A percentile compares a stretch with the other conserved stretches of the same genome.
Conservation (phyloP, 2,113 vertebrate genomes). For the Nothobranchius kuhntae region DNA sequence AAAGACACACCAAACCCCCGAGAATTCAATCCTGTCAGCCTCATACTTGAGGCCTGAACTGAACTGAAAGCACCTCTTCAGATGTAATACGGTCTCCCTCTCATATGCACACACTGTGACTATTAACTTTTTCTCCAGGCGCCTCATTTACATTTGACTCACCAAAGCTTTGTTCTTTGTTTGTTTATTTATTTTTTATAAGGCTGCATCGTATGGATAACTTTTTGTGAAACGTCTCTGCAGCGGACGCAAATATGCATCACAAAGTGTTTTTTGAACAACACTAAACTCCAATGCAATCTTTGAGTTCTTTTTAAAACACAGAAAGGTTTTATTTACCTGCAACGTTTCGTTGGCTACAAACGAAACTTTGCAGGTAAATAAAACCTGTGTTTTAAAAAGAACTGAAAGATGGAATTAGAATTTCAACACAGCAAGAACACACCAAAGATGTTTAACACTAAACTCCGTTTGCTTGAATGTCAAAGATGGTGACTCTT, state of each 20-base stretch:
- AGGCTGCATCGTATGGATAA: constrained; percentile 12
- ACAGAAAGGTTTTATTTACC: too few relatives aligned
- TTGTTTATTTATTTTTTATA: constrained; percentile 24
- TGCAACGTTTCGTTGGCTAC: too few relatives aligned
- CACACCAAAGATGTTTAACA: background rate
- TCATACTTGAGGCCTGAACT: constrained; percentile 7
- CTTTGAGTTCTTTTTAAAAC: too few relatives aligned
- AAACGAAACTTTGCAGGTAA: too few relatives aligned
- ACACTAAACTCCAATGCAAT: background rate
- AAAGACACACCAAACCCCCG: constrained; percentile 27
- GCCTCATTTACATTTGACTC: constrained; percentile 20
- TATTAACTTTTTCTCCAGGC: constrained; percentile 8
- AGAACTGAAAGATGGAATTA: too few relatives aligned
- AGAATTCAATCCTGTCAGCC: constrained; percentile 29
- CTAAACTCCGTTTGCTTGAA: constrained; percentile 25
- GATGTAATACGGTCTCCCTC: constrained; percentile 9
- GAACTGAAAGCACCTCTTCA: constrained; percentile 24
- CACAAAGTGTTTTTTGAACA: constrained; percentile 14
- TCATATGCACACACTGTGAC: constrained; percentile 10
- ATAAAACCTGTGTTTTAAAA: too few relatives aligned
- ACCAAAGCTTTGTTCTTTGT: constrained; percentile 9
- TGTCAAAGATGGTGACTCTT: constrained; percentile 4
- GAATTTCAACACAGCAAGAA: too few relatives aligned
- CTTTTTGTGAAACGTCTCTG: constrained; percentile 7
- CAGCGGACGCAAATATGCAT: constrained; percentile 14